Evolutionary conservation across 2,113 vertebrate species (phyloP).

Genomic region (Ceyx cyanopectus): DNA sequence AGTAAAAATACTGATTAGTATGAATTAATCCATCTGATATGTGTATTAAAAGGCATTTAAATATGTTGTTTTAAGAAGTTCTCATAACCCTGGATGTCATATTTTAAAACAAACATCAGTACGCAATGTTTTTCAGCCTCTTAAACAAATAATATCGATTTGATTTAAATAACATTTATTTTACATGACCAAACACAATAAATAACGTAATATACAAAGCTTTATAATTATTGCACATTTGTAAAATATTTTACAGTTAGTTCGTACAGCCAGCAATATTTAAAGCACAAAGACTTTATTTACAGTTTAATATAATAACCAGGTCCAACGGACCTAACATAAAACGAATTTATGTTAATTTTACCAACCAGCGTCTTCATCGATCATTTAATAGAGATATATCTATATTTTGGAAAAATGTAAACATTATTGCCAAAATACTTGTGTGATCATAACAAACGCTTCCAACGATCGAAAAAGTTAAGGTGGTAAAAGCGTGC

Average conservation of each 20-base stretch:
- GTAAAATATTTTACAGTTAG: conserved; percentile 99
- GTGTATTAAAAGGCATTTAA: conserved; percentile 81
- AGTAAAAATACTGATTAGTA: conserved; percentile 83
- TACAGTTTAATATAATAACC: conserved; percentile 91
- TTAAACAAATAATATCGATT: conserved; percentile 81
- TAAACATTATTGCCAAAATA: conserved; percentile 87
- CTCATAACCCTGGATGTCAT: conserved; percentile 78
- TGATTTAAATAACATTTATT: conserved; percentile 98
- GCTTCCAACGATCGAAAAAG: conserved; percentile 72
- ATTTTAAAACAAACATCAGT: conserved; percentile 79
- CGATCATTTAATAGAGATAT: conserved; percentile 76
- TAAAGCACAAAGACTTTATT: conserved; percentile 97
- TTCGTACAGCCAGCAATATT: conserved; percentile 97
- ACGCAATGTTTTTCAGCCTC: conserved; percentile 75
- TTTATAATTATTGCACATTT: conserved; percentile 99
- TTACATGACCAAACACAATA: conserved; percentile 99
- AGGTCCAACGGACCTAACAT: conserved; percentile 91
- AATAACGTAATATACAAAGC: conserved; percentile 99
- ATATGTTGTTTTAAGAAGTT: conserved; percentile 83
- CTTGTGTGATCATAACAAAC: conserved; percentile 69
- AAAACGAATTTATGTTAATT: conserved; percentile 87
- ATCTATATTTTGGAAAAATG: conserved; percentile 76
- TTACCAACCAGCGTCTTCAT: conserved; percentile 88
- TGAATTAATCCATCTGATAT: conserved; percentile 82
- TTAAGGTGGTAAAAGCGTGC: conserved; percentile 81